Conservation (phyloP, 2,113 vertebrate genomes). For the Rallus limicola region DNA sequence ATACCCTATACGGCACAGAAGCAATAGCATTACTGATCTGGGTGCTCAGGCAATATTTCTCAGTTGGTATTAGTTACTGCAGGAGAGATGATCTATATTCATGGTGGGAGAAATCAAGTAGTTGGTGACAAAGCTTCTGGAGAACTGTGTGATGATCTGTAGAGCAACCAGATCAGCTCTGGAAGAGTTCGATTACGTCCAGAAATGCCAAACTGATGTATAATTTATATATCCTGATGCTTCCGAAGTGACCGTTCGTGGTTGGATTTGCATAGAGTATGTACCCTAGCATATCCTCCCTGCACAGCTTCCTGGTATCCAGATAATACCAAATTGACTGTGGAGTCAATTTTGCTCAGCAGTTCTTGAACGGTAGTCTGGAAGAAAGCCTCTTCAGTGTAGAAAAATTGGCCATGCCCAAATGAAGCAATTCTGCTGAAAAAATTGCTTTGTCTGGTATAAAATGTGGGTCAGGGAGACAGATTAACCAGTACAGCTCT, state of each 20-base stretch:
- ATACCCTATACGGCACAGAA: neutral
- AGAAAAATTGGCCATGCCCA: neutral
- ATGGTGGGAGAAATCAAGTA: neutral
- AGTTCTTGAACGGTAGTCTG: neutral
- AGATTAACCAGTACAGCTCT: neutral
- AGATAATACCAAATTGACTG: neutral
- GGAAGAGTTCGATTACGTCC: neutral
- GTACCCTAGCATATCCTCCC: neutral
- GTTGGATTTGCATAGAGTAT: neutral
- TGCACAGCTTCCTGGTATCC: neutral
- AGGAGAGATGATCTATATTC: neutral
- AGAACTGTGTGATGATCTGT: neutral
- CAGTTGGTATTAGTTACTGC: neutral
- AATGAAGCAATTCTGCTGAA: neutral
- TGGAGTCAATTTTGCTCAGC: neutral
- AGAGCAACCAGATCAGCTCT: neutral
- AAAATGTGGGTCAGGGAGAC: neutral
- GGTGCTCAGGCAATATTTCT: neutral
- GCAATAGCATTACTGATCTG: neutral
- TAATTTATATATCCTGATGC: neutral
- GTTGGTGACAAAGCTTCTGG: neutral
- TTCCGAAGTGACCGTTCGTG: neutral
- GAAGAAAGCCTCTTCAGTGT: neutral
- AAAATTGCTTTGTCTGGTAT: neutral
- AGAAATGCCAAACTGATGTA: neutral